These are phyloP conservation scores for Coelopa pilipes DNA, from an alignment of 2,888 invertebrate genomes.

Conservation along the genomic window DNA sequence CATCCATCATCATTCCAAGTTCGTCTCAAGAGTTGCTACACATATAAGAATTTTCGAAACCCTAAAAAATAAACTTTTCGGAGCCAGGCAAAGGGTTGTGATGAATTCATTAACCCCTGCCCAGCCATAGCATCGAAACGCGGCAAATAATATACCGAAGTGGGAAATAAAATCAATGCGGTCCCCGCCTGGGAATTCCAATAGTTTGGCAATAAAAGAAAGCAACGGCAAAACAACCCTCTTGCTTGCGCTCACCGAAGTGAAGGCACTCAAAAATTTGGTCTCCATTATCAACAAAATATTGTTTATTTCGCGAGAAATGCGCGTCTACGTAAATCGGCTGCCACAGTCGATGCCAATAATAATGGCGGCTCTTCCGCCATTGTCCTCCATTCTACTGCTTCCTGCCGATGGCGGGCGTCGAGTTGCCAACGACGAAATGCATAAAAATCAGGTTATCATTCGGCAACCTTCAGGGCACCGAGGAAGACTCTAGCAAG, in stretches of 20 bases:
- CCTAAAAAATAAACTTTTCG: too few species aligned
- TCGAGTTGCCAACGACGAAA: conserved; percentile 1
- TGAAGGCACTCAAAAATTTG: conserved; percentile 3
- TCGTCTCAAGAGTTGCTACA: too few species aligned
- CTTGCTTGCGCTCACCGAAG: not conserved
- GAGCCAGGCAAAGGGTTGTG: too few species aligned
- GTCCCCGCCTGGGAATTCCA: not conserved
- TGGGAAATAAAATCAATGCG: not conserved
- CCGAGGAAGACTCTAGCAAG: too few species aligned
- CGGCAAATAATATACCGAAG: not conserved
- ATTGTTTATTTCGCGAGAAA: not conserved
- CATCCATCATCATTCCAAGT: too few species aligned
- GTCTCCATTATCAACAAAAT: conserved; percentile 12
- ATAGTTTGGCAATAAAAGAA: not conserved
- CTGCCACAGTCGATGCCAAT: not conserved
- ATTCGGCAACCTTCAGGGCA: not conserved
- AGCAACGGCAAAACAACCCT: not conserved
- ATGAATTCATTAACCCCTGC: too few species aligned
- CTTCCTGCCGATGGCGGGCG: not conserved
- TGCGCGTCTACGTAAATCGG: not conserved
- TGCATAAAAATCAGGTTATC: conserved; percentile 23
- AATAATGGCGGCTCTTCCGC: conserved; percentile 18
- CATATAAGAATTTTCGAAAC: too few species aligned
- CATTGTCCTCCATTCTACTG: not conserved
- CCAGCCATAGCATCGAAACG: not conserved